phyloP scores from a whole-genome alignment of 2,113 vertebrate species.

The Vanacampus margaritifer region DNA sequence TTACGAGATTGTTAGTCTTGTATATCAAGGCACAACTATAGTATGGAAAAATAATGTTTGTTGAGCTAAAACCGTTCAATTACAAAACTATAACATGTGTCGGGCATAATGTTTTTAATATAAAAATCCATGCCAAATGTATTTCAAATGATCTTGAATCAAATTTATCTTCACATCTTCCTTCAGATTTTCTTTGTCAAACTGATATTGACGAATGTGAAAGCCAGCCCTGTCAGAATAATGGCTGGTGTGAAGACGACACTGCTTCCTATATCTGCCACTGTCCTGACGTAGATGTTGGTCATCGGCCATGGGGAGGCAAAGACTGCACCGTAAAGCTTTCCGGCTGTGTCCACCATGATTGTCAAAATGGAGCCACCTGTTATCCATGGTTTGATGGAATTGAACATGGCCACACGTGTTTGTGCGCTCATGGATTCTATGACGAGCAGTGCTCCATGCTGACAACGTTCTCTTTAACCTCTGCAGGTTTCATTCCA shows the following conservation, averaged over 20 bases:
- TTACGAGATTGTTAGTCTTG: too few relatives aligned
- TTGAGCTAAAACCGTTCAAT: too few relatives aligned
- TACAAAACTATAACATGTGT: too few relatives aligned
- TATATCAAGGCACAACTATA: too few relatives aligned
- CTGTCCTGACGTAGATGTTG: conserved; percentile 71
- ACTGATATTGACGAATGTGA: conserved; percentile 85
- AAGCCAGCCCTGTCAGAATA: conserved; percentile 83
- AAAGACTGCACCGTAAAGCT: conserved; percentile 79
- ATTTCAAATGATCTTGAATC: conserved; percentile 3
- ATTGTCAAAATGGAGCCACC: conserved; percentile 80
- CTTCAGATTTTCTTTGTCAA: conserved; percentile 80
- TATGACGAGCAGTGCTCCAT: conserved; percentile 78
- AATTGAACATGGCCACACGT: conserved; percentile 75
- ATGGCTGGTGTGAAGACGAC: conserved; percentile 80
- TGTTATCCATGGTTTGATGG: conserved; percentile 78
- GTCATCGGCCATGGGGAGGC: conserved; percentile 79
- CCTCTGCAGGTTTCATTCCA: conserved; percentile 69
- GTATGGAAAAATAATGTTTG: too few relatives aligned
- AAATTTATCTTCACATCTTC: not conserved
- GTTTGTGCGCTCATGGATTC: conserved; percentile 84
- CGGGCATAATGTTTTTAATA: too few relatives aligned
- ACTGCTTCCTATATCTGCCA: conserved; percentile 81
- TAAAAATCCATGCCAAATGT: not conserved
- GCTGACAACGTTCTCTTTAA: conserved; percentile 88
- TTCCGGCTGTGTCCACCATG: conserved; percentile 78